Evolutionary conservation across 2,797 vertebrate species (phyloP), one percentile per base, ranked within the genome.

Genomic region (Oryzias dopingdopingensis): DNA sequence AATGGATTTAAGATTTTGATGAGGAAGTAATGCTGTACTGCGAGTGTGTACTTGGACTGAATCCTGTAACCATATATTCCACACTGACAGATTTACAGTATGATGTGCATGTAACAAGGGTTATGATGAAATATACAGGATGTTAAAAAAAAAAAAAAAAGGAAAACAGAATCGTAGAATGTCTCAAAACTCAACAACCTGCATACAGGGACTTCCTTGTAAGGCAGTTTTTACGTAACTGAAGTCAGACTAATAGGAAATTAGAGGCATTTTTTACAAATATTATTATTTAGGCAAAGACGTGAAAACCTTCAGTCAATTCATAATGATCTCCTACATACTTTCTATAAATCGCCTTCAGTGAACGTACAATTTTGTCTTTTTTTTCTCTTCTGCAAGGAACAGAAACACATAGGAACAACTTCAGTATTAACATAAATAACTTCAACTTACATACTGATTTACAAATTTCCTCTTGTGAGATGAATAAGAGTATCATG

Each of bases 401-500:
- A 63, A 37, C n/a, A 58, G 42, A 6, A 10, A 29, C 29, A 62
- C 51, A 51, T 69, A 54, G 60, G 47, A 23, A 23, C 57, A 59
- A 16, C 72, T 24, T 45, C 55, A 29, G 59, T 52, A n/a, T 46
- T 42, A 0, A 46, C 65, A 60, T 62, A 65, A 76, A 78, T 69
- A 59, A 56, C 51, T 43, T 50, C 59, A 65, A 64, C 40, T 41
- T 17, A 12, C 76, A 70, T 77, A 83, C 70, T 82, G 81, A 84
- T 76, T 79, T 76, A 67, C 67, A 86, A 57, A 85, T 83, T 84
- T 85, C 69, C 74, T 54, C 55, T 64, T 47, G 59, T 61, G 71
- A 74, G 77, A 84, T 87, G 71, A 83, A 72, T 62, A 79, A 78
- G 65, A 82, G 83, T 80, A 82, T 56, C 72, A 72, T 82, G 84